Base-by-base conservation (phyloP, 2,113 vertebrate species). In the Pangasianodon gigas region DNA sequence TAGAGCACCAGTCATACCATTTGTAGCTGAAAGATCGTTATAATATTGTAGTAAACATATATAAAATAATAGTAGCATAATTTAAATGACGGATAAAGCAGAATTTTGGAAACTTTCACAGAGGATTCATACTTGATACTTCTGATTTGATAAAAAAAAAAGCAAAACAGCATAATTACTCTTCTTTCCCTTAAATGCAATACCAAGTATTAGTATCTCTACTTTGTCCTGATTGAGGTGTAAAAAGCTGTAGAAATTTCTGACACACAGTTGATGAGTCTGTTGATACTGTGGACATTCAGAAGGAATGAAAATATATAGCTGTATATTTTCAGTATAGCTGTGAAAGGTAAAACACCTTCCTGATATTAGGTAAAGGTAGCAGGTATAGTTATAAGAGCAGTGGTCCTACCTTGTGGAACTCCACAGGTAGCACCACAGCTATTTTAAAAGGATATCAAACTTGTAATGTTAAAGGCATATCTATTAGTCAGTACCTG, bases 401-500 rank as follows among this genome's bases (percentile, higher is more conserved):
- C 26, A 80, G 77, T 51, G 16, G 24, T 51, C 4, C 13, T 26
- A 48, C 8, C 41, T 51, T 80, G 77, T 51, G 5, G 77, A 51
- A 14, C 11, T n/a, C 24, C 1, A 44, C 19, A 24, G 74, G 8
- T 46, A 77, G 74, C 7, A 77, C 14, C 71, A 75, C 37, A 44
- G 37, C 18, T 48, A 14, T 79, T 26, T 44, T 44, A 75, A 75
- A 75, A 44, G 18, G 7, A 44, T 0, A 75, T 65, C 6, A 18
- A 18, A 56, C 5, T 32, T 77, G 21, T 41, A 58, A 41, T 60
- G 9, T 14, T 84, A 77, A 71, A 87, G 18, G 48, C 1, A 1
- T 32, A 52, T 84, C 44, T 29, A 41, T 19, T 71, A 18, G 37
- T 51, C 24, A 91, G 91, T 96, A 99, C 98, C 98, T 95, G 97